phyloP scores from a whole-genome alignment of 2,888 invertebrate genomes.

The Pollenia amentaria region DNA sequence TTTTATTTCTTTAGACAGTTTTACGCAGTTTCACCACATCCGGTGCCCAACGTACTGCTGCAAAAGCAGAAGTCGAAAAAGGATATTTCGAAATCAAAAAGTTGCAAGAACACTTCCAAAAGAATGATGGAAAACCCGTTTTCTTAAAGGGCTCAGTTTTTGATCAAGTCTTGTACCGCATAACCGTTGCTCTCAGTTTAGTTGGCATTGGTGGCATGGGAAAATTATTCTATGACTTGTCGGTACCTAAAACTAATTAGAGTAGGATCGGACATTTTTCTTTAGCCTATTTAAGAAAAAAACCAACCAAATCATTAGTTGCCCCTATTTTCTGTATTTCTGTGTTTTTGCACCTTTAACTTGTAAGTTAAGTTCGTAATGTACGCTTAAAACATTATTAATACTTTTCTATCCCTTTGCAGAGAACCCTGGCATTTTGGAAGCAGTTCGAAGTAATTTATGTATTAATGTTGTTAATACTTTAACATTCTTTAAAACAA shows the following conservation, averaged over 20 bases:
- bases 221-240: conserved; percentile 81
- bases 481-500: conserved; percentile 74
- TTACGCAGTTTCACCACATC: conserved; percentile 82
- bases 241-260: conserved; percentile 78
- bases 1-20: conserved; percentile 78
- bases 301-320: conserved; percentile 13
- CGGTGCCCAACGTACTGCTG: conserved; percentile 75
- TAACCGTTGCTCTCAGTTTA: conserved; percentile 82
- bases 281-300: conserved; percentile 33
- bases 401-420: conserved; percentile 24
- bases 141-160: conserved; percentile 85
- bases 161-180: conserved; percentile 85
- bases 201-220: conserved; percentile 82
- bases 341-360: conserved; percentile 36
- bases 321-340: conserved; percentile 48
- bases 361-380: conserved; percentile 51
- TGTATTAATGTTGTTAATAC: conserved; percentile 25
- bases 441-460: conserved; percentile 19
- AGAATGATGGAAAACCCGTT: conserved; percentile 85
- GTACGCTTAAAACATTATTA: neutral
- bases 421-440: conserved; percentile 24
- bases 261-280: neutral
- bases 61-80: conserved; percentile 79
- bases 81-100: conserved; percentile 81
- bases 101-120: conserved; percentile 81